Evolutionary conservation across 2,888 invertebrate species (phyloP).

Genomic region (Hoplodrina ambigua): DNA sequence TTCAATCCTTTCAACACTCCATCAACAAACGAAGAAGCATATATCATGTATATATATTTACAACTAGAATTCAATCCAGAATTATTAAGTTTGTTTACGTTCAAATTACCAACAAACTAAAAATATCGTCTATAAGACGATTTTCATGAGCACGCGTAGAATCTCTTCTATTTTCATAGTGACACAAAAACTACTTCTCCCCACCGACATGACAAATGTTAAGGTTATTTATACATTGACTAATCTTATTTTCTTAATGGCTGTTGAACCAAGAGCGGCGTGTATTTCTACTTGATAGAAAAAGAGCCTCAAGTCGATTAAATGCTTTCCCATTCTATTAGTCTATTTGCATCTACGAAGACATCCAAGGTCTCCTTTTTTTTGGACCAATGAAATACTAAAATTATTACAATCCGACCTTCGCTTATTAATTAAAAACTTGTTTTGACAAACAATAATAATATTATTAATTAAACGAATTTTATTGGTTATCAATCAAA

Average conservation of each 20-base stretch:
- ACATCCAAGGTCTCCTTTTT: neutral
- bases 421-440: slow-evolving; percentile 1
- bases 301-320: neutral
- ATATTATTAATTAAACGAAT: slow-evolving; percentile 28
- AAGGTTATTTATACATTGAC: slow-evolving; percentile 73
- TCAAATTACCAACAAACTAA: slow-evolving; percentile 37
- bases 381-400: neutral
- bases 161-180: slow-evolving; percentile 75
- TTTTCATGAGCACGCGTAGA: slow-evolving; percentile 59
- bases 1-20: slow-evolving; percentile 22
- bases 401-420: slow-evolving; percentile 1
- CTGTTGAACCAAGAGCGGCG: slow-evolving; percentile 34
- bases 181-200: slow-evolving; percentile 75
- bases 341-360: neutral
- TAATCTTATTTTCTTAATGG: slow-evolving; percentile 52
- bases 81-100: slow-evolving; percentile 51
- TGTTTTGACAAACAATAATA: slow-evolving; percentile 47
- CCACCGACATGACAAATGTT: slow-evolving; percentile 76
- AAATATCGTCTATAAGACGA: slow-evolving; percentile 49
- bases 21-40: slow-evolving; percentile 1
- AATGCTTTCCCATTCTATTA: neutral
- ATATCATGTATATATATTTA: slow-evolving; percentile 24
- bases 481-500: slow-evolving; percentile 53
- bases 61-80: slow-evolving; percentile 16
- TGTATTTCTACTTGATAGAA: slow-evolving; percentile 27